Percentiles rank a stretch among this genome's conserved stretches.
These are phyloP conservation scores for Macrophya alboannulata DNA, from an alignment of 2,888 invertebrate species.

Conservation along the genomic window DNA sequence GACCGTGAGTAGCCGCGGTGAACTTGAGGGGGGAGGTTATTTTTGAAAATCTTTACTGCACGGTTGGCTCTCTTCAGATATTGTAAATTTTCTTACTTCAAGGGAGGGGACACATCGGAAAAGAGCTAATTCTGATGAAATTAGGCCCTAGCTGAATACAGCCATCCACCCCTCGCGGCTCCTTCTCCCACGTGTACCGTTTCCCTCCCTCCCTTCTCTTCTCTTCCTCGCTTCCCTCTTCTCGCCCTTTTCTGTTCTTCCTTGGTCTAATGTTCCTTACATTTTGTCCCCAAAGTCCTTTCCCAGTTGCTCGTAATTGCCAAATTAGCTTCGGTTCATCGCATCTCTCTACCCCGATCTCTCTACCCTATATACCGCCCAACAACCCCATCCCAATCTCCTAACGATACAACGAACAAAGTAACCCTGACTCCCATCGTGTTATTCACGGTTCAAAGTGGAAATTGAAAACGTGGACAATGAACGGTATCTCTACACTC, in stretches of 20 bases:
- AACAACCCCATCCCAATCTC: background rate
- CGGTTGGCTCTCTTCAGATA: background rate
- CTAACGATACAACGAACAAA: constrained; percentile 24
- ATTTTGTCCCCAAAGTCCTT: constrained; percentile 41
- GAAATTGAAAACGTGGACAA: constrained; percentile 8
- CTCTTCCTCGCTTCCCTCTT: background rate
- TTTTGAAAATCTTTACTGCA: background rate
- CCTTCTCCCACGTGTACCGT: background rate
- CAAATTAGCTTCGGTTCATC: constrained; percentile 57
- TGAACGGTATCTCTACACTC: background rate
- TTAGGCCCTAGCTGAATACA: constrained; percentile 22
- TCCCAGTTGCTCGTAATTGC: constrained; percentile 59
- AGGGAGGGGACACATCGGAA: background rate
- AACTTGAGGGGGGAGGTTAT: background rate
- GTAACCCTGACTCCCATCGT: background rate
- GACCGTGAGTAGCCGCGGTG: constrained; percentile 12
- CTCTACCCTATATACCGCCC: background rate
- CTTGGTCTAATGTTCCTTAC: constrained; percentile 40
- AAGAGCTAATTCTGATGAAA: constrained; percentile 7
- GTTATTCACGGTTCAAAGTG: constrained; percentile 1
- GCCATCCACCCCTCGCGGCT: background rate
- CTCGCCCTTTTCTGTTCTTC: constrained; percentile 57
- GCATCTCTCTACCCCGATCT: constrained; percentile 20
- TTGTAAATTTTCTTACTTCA: background rate
- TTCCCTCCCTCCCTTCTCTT: background rate